Evolutionary conservation across 2,113 vertebrate species (phyloP).

Genomic region (Sinocyclocheilus anophthalmus): DNA sequence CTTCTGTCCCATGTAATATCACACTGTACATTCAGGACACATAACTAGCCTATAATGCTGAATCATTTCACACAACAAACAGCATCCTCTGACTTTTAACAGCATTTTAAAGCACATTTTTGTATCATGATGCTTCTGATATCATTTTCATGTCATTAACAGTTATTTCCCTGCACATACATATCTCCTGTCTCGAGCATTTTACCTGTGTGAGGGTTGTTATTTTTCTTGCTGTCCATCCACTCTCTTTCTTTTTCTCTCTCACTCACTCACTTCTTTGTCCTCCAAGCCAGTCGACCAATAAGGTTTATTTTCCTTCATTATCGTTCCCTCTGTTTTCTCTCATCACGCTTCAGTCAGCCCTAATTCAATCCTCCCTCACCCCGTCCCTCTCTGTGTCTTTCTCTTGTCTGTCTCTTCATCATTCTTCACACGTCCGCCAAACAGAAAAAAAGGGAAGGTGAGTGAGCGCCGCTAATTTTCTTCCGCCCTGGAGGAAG

Average conservation of each 20-base stretch:
- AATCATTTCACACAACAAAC: not conserved
- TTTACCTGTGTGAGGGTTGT: conserved; percentile 1
- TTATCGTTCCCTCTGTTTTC: conserved; percentile 61
- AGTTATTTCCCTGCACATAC: not conserved
- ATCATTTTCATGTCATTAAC: not conserved
- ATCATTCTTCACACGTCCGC: conserved; percentile 53
- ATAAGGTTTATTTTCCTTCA: conserved; percentile 65
- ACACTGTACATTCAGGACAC: not conserved
- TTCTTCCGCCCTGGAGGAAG: conserved; percentile 47
- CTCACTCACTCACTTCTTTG: conserved; percentile 29
- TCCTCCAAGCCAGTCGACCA: conserved; percentile 57
- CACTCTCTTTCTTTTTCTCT: not conserved
- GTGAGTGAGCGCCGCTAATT: conserved; percentile 8
- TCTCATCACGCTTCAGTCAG: conserved; percentile 47
- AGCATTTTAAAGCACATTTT: not conserved
- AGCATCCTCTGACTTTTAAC: not conserved
- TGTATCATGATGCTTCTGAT: conserved; percentile 20
- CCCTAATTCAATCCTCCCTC: conserved; percentile 57
- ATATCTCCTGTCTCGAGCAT: conserved; percentile 7
- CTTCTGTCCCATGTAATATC: not conserved
- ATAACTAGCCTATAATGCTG: not conserved
- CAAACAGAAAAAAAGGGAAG: conserved; percentile 37
- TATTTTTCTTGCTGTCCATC: conserved; percentile 5
- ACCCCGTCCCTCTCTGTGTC: conserved; percentile 8
- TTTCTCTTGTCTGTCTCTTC: conserved; percentile 28